Evolutionary conservation across 2,797 vertebrate genomes (phyloP), one percentile per base, ranked within the genome.

Genomic region (Pseudotriccus pelzelni): DNA sequence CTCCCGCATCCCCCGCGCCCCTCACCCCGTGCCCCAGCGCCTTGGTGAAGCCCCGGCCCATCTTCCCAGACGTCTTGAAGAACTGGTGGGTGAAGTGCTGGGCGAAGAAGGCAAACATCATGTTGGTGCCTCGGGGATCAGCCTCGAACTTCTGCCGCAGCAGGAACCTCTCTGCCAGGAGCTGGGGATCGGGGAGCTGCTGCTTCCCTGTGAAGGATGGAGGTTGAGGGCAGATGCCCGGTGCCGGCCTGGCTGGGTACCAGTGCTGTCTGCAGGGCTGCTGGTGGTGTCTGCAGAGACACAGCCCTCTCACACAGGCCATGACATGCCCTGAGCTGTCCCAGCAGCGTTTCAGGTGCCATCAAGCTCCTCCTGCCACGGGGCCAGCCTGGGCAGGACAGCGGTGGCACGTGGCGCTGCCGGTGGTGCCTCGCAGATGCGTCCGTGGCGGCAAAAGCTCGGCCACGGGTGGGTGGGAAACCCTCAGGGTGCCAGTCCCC

Each of bases 71-170:
- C 0, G 99, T 99, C 97, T 99, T 99, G 97, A 99, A 99, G 96
- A 99, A 99, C 97, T 99, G 99, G 94, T 99, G 99, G 2, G 99
- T 99, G 96, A 99, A 99, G 91, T 99, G 99, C 94, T 99, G 99
- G 60, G 99, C 99, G 19, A 99, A 99, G 97, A 99, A 99, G 73
- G 99, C 98, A 81, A 99, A 99, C 99, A 99, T 98, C 95, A 99
- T 70, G 92, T 99, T 99, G 92, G 98, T 97, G 78, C 99, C 98
- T 90, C 98, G 98, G 3, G 99, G 99, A 66, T 99, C 99, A 0
- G 98, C 98, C 28, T 98, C 98, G 77, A 99, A 99, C 55, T 92
- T 97, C 46, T 84, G 96, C 63, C 99, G 98, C 91, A 97, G 97
- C 53, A 99, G 96, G 91, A 99, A 98, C 52, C 88, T 98, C 67